phyloP scores from a whole-genome alignment of 1,140 invertebrate genomes.

The Laodelphax striatellus region DNA sequence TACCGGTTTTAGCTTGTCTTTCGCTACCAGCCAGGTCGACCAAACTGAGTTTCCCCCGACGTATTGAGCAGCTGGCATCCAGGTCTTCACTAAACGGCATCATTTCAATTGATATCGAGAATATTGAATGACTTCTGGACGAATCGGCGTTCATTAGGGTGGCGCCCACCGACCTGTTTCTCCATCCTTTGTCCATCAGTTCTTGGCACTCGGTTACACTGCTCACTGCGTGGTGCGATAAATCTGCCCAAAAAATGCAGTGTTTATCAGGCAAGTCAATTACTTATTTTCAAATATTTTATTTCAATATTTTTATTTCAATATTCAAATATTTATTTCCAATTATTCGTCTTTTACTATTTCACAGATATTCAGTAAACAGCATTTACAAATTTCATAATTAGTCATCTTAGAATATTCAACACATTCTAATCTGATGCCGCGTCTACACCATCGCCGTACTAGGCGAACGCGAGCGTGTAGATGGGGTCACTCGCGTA shows the following conservation, averaged over 20 bases:
- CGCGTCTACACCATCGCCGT: no score
- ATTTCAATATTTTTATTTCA: no score
- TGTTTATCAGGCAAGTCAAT: neutral
- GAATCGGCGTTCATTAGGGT: constrained; percentile 82
- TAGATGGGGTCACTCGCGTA: no score
- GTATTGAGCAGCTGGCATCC: constrained; percentile 45
- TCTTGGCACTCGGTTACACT: constrained; percentile 58
- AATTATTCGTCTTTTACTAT: no score
- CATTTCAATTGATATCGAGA: constrained; percentile 79
- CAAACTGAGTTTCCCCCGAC: constrained; percentile 75
- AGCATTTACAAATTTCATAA: no score
- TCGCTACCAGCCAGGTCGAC: constrained; percentile 87
- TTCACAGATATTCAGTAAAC: no score
- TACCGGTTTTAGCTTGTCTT: constrained; percentile 67
- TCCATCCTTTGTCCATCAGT: constrained; percentile 63
- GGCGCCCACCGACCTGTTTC: constrained; percentile 58
- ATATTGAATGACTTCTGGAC: constrained; percentile 82
- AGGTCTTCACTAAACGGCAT: constrained; percentile 37
- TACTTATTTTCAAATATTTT: no score
- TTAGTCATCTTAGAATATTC: no score
- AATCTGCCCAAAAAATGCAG: constrained; percentile 35
- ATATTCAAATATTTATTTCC: no score
- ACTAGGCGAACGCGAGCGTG: no score
- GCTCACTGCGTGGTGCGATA: constrained; percentile 64
- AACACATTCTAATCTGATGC: no score